Evolutionary conservation across 1,140 invertebrate species (phyloP).

Genomic region (Stegodyphus mimosarum): DNA sequence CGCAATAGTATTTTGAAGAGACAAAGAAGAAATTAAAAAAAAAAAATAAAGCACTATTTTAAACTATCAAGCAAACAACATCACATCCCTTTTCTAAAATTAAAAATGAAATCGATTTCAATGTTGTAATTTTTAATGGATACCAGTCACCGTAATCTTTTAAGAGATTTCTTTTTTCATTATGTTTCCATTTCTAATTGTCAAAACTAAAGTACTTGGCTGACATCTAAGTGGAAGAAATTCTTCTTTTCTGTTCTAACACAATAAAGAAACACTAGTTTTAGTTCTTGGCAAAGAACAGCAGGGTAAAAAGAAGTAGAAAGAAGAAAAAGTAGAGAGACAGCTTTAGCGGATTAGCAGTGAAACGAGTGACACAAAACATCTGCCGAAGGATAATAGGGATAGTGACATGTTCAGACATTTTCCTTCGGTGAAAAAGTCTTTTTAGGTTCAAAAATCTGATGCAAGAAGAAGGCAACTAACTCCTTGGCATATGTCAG

Average conservation of each 20-base stretch:
- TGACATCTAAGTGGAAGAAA: neutral
- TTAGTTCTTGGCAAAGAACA: neutral
- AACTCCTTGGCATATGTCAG: neutral
- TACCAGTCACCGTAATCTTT: too few relatives aligned
- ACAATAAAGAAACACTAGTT: neutral
- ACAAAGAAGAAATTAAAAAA: too few relatives aligned
- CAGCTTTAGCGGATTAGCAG: slow-evolving; percentile 41
- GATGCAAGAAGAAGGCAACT: neutral
- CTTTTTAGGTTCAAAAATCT: neutral
- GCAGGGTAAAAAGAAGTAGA: neutral
- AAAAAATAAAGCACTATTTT: too few relatives aligned
- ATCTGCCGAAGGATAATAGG: slow-evolving; percentile 46
- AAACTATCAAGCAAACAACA: too few relatives aligned
- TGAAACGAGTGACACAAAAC: slow-evolving; percentile 55
- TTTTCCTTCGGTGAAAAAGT: slow-evolving; percentile 14
- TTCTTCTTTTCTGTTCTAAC: neutral
- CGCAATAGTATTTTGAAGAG: too few relatives aligned
- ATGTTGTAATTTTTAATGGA: too few relatives aligned
- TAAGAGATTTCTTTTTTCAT: neutral
- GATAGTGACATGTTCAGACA: slow-evolving; percentile 43
- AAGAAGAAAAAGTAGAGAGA: slow-evolving; percentile 19
- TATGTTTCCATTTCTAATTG: neutral
- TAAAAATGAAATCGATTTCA: too few relatives aligned
- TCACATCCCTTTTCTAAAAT: too few relatives aligned
- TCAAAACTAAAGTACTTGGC: slow-evolving; percentile 2